Evolutionary conservation across 1,140 invertebrate genomes (phyloP).

Genomic region (Eueides isabella): DNA sequence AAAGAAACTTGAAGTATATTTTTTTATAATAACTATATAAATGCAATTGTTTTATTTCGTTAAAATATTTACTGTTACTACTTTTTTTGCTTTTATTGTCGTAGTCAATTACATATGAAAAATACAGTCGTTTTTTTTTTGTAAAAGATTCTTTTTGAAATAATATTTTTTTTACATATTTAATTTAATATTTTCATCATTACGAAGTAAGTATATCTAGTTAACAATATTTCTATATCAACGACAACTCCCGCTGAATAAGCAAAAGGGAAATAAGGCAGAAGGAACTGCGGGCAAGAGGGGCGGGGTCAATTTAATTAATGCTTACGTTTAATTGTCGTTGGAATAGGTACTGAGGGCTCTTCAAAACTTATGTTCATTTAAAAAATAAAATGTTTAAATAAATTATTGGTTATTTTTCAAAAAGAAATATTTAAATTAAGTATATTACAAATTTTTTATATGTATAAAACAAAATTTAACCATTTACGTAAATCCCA

Average conservation of each 20-base stretch:
- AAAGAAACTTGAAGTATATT: constrained; percentile 18
- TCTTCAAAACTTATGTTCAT: constrained; percentile 31
- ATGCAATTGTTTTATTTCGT: neutral
- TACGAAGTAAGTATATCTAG: constrained; percentile 10
- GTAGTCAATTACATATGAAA: too few species aligned
- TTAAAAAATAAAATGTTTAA: constrained; percentile 17
- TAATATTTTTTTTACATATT: too few species aligned
- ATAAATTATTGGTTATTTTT: neutral
- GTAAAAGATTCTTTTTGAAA: too few species aligned
- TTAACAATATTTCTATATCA: constrained; percentile 25
- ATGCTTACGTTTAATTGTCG: constrained; percentile 78
- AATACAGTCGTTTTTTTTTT: too few species aligned
- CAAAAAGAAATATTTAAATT: constrained; percentile 18
- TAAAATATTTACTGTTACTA: neutral
- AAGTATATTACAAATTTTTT: neutral
- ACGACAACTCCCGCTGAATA: constrained; percentile 63
- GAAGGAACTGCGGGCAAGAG: constrained; percentile 47
- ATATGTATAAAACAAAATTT: too few species aligned
- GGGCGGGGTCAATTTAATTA: constrained; percentile 70
- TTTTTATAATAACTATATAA: neutral
- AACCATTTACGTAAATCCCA: too few species aligned
- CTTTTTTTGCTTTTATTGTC: too few species aligned
- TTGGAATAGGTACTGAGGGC: constrained; percentile 61
- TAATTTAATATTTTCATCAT: neutral
- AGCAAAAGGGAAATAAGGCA: constrained; percentile 77